Evolutionary conservation across 1,140 invertebrate genomes (phyloP).

Genomic region (Caerostris extrusa): DNA sequence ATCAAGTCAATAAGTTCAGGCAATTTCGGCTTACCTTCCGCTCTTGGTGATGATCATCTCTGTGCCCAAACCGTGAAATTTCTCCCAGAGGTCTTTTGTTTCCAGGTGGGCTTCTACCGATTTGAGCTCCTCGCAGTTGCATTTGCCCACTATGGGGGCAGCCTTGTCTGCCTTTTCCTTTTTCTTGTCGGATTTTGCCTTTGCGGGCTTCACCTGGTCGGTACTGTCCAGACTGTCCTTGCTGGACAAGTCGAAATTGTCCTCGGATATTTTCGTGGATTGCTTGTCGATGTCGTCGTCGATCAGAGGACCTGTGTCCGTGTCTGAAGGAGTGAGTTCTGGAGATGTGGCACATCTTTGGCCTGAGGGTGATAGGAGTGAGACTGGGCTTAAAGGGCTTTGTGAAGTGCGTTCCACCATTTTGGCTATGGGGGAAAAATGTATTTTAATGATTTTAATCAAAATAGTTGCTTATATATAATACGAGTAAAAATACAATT

Average conservation of each 20-base stretch:
- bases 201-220: slow-evolving; percentile 1
- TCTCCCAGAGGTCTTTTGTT: slow-evolving; percentile 95
- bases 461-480: too few species aligned
- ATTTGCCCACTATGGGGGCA: slow-evolving; percentile 80
- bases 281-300: slow-evolving; percentile 68
- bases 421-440: slow-evolving; percentile 49
- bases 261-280: slow-evolving; percentile 45
- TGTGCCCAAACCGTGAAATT: slow-evolving; percentile 96
- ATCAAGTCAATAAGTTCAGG: slow-evolving; percentile 11
- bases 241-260: slow-evolving; percentile 72
- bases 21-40: slow-evolving; percentile 89
- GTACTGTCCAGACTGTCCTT: slow-evolving; percentile 64
- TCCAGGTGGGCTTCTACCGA: slow-evolving; percentile 93
- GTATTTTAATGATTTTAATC: not conserved
- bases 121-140: slow-evolving; percentile 86
- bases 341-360: slow-evolving; percentile 59
- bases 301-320: slow-evolving; percentile 58
- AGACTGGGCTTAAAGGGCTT: slow-evolving; percentile 50
- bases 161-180: slow-evolving; percentile 68
- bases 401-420: slow-evolving; percentile 65
- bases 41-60: slow-evolving; percentile 99
- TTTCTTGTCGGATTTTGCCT: slow-evolving; percentile 42
- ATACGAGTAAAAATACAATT: too few species aligned
- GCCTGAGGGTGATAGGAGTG: slow-evolving; percentile 45
- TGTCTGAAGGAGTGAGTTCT: slow-evolving; percentile 64